These are phyloP conservation scores for Noctua fimbriata DNA, from an alignment of 2,888 invertebrate species.

Conservation along the genomic window DNA sequence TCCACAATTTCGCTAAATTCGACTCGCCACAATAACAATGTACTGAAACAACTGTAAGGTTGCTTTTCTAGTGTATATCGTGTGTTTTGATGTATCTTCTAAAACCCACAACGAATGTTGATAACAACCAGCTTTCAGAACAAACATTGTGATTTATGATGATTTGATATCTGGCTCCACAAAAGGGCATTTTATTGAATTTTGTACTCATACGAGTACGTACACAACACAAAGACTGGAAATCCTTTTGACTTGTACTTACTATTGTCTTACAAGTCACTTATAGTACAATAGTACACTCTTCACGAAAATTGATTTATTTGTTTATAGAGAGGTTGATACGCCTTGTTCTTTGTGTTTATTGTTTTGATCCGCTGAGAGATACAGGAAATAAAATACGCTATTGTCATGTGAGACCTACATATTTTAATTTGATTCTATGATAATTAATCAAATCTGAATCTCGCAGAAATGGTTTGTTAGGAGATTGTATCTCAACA, in stretches of 20 bases:
- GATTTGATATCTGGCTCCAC: constrained; percentile 9
- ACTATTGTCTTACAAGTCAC: constrained; percentile 36
- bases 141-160: constrained; percentile 25
- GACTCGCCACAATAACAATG: not conserved
- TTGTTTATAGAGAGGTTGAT: constrained; percentile 17
- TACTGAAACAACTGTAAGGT: not conserved
- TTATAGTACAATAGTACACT: constrained; percentile 15
- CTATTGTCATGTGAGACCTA: not conserved
- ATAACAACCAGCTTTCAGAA: not conserved
- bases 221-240: constrained; percentile 42
- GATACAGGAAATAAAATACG: not conserved
- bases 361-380: not conserved
- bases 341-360: not conserved
- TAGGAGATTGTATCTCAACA: constrained; percentile 2
- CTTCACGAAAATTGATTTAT: constrained; percentile 39
- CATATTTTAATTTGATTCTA: not conserved
- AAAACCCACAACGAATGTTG: not conserved
- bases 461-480: not conserved
- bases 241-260: constrained; percentile 30
- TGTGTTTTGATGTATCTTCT: not conserved
- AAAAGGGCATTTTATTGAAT: constrained; percentile 21
- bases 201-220: not conserved
- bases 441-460: not conserved
- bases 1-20: not conserved
- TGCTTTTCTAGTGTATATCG: not conserved